phyloP scores from a whole-genome alignment of 2,888 invertebrate species.

The Pristionchus mayeri region DNA sequence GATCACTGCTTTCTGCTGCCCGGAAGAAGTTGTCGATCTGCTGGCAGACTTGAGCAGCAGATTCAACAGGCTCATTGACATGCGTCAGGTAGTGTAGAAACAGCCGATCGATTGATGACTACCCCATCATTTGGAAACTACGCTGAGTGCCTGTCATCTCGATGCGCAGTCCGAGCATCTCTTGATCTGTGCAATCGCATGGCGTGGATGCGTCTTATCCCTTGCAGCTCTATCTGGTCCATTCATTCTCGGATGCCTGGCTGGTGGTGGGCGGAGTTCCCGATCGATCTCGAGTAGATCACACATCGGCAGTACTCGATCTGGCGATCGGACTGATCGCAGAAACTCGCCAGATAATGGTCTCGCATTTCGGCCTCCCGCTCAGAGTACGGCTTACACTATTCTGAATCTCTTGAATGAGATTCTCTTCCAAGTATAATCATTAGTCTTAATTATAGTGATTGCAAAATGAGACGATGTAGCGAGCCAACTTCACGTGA shows the following conservation, averaged over 20 bases:
- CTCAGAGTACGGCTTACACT: neutral
- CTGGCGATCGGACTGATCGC: slow-evolving; percentile 15
- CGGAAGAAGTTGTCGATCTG: slow-evolving; percentile 4
- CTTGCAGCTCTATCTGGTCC: neutral
- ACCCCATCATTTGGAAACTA: no score
- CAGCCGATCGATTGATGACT: no score
- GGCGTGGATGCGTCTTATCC: no score
- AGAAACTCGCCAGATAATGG: neutral
- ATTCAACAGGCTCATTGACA: neutral
- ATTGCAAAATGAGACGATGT: no score
- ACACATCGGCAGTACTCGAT: neutral
- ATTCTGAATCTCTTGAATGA: no score
- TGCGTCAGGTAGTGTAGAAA: neutral
- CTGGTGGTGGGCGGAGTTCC: neutral
- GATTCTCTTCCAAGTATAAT: no score
- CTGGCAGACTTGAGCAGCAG: neutral
- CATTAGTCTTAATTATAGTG: no score
- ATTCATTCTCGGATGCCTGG: neutral
- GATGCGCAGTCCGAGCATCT: no score
- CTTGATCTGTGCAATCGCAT: no score
- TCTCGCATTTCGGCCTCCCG: neutral
- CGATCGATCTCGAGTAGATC: neutral
- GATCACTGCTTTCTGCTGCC: neutral
- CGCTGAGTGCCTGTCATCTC: no score
- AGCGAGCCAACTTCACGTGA: no score